Percentiles rank a stretch among this genome's conserved stretches.
Evolutionary conservation across 2,113 vertebrate species (phyloP).

Genomic region (Strix uralensis): DNA sequence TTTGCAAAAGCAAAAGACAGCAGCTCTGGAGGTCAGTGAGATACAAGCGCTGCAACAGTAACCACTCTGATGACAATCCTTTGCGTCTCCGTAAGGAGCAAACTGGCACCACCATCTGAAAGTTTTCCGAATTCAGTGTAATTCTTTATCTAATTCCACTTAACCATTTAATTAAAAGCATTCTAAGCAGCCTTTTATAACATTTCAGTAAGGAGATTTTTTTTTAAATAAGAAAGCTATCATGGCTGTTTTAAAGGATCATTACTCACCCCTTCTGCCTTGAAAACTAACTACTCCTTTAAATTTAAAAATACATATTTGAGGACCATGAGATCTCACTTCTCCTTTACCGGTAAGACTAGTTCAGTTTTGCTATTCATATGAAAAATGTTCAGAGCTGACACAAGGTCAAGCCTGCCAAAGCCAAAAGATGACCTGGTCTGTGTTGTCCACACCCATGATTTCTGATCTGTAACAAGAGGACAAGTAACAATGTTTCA

Average conservation of each 20-base stretch:
- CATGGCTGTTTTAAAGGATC: neutral
- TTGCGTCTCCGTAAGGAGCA: neutral
- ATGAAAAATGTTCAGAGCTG: neutral
- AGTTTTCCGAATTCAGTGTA: neutral
- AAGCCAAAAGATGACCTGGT: neutral
- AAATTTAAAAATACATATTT: neutral
- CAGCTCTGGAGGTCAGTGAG: neutral
- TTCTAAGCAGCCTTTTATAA: neutral
- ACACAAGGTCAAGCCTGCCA: fast-evolving
- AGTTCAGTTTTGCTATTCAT: neutral
- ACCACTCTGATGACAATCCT: neutral
- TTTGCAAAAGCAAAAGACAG: neutral
- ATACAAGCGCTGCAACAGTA: neutral
- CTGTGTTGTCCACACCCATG: neutral
- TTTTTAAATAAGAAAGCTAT: neutral
- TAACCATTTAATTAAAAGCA: neutral
- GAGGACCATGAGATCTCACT: neutral
- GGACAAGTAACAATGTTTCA: neutral
- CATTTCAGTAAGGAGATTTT: neutral
- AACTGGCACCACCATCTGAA: neutral
- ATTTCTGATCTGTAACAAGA: neutral
- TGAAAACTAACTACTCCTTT: neutral
- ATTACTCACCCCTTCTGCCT: neutral
- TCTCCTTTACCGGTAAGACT: neutral
- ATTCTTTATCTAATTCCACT: neutral